phyloP scores from a whole-genome alignment of 1,140 invertebrate species.

The Trachelipus rathkii region DNA sequence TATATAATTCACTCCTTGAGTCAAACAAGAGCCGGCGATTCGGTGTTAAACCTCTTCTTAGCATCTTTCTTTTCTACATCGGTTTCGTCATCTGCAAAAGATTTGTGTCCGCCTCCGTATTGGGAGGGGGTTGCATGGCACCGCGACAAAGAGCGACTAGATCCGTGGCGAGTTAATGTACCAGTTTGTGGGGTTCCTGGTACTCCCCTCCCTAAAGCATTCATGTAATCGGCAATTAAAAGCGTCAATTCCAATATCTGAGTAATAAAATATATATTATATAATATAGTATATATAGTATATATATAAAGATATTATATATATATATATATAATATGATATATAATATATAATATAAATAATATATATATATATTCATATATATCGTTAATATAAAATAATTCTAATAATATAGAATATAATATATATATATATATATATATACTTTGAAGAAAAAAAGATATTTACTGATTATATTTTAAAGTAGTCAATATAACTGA shows the following conservation, averaged over 20 bases:
- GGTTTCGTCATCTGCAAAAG: constrained; percentile 41
- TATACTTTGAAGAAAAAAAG: too few relatives aligned
- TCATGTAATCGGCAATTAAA: constrained; percentile 93
- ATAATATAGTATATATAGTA: too few relatives aligned
- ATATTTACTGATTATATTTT: constrained; percentile 17
- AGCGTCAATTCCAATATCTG: constrained; percentile 85
- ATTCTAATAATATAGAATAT: too few relatives aligned
- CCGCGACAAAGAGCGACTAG: constrained; percentile 46
- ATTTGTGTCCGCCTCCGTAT: constrained; percentile 22
- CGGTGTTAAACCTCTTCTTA: constrained; percentile 31
- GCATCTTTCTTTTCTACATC: constrained; percentile 41
- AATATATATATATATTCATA: too few relatives aligned
- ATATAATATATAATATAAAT: too few relatives aligned
- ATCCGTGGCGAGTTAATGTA: constrained; percentile 71
- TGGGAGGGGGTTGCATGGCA: constrained; percentile 28
- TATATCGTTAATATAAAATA: too few relatives aligned
- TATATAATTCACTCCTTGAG: constrained; percentile 27
- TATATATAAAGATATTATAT: too few relatives aligned
- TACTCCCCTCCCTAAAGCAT: constrained; percentile 68
- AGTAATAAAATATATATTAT: too few relatives aligned
- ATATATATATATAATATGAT: too few relatives aligned
- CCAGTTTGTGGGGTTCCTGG: constrained; percentile 75
- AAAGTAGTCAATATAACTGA: neutral
- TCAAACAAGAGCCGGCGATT: constrained; percentile 37
- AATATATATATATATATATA: too few relatives aligned